These are phyloP conservation scores for Chromoteleia sp. DNA, from an alignment of 2,888 invertebrate species.

Conservation along the genomic window DNA sequence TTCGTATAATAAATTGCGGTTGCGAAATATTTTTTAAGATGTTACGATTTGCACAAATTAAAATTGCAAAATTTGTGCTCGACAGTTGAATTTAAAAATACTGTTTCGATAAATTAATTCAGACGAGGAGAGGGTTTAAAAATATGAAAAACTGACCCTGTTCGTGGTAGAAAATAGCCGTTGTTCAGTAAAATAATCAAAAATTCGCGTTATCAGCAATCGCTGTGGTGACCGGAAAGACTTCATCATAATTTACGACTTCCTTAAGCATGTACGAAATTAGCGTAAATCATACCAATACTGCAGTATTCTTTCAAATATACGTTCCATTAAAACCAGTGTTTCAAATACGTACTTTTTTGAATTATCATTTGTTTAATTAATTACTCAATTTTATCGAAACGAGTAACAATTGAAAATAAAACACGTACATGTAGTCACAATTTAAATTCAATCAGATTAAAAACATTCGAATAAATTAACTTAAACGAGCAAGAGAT, in stretches of 20 bases:
- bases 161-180: slow-evolving; percentile 42
- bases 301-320: slow-evolving; percentile 11
- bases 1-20: slow-evolving; percentile 37
- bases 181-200: slow-evolving; percentile 52
- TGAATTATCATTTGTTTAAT: not conserved
- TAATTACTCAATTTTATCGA: not conserved
- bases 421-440: not conserved
- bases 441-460: not conserved
- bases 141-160: slow-evolving; percentile 36
- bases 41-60: slow-evolving; percentile 27
- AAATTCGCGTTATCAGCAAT: slow-evolving; percentile 65
- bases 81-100: slow-evolving; percentile 10
- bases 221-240: slow-evolving; percentile 77
- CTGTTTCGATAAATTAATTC: slow-evolving; percentile 23
- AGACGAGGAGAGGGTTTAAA: slow-evolving; percentile 1
- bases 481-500: not conserved
- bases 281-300: slow-evolving; percentile 78
- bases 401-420: not conserved
- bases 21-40: slow-evolving; percentile 13
- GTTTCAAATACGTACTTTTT: slow-evolving; percentile 3
- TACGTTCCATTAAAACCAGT: slow-evolving; percentile 2
- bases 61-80: slow-evolving; percentile 8
- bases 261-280: slow-evolving; percentile 76
- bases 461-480: not conserved
- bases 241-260: slow-evolving; percentile 79